These are phyloP conservation scores for Lasioglossum baleicum DNA, from an alignment of 1,140 invertebrate genomes.

Conservation along the genomic window DNA sequence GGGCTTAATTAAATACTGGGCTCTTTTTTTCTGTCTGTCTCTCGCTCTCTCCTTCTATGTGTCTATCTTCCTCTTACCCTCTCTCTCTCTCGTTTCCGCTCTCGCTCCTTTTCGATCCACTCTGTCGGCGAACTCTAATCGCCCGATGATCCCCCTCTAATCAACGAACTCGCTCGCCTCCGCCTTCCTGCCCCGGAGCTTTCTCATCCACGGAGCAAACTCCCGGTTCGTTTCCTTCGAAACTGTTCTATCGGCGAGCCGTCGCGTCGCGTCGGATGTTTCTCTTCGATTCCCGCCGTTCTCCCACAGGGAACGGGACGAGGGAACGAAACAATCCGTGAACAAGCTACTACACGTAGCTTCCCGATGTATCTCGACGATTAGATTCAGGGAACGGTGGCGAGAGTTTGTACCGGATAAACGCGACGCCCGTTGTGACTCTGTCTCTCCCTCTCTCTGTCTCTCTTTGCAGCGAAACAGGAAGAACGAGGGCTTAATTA, in stretches of 20 bases:
- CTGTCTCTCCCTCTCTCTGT: too few species aligned
- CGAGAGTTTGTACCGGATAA: constrained; percentile 27
- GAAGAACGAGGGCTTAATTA: constrained; percentile 51
- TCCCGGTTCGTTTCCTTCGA: constrained; percentile 31
- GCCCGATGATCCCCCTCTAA: constrained; percentile 39
- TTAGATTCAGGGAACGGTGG: constrained; percentile 60
- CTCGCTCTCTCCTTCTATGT: too few species aligned
- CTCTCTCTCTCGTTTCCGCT: too few species aligned
- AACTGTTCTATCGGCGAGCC: neutral
- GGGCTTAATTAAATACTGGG: constrained; percentile 45
- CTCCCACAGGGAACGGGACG: constrained; percentile 33
- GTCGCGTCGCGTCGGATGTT: constrained; percentile 7
- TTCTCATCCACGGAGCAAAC: neutral
- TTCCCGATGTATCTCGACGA: constrained; percentile 58
- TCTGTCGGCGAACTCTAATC: constrained; percentile 37
- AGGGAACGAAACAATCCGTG: constrained; percentile 59
- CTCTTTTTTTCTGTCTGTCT: constrained; percentile 16
- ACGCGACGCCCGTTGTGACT: constrained; percentile 16
- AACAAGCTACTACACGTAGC: constrained; percentile 62
- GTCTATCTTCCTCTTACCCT: too few species aligned
- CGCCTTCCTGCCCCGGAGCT: neutral
- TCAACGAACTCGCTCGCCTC: constrained; percentile 10
- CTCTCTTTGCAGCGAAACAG: neutral
- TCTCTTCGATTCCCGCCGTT: constrained; percentile 32
- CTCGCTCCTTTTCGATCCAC: constrained; percentile 1